Percentiles rank a stretch among this genome's conserved stretches.
phyloP scores from a whole-genome alignment of 2,113 vertebrate genomes.

The Chloroceryle aenea region DNA sequence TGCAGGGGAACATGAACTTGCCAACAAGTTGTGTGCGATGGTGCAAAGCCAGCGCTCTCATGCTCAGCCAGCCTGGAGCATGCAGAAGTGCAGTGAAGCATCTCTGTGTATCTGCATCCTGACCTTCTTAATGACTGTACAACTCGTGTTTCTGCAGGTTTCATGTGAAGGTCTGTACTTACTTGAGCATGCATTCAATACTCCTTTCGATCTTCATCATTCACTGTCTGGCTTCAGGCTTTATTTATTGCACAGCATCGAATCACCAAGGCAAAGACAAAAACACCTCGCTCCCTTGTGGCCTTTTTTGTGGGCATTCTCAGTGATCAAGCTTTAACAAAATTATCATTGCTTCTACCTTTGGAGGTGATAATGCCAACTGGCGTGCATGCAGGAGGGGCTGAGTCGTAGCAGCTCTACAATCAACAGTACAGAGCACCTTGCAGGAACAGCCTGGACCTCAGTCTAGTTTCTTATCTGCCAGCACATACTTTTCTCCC shows the following conservation, averaged over 20 bases:
- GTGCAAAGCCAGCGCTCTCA: not conserved
- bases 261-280: not conserved
- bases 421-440: not conserved
- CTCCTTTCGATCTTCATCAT: constrained; percentile 35
- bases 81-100: not conserved
- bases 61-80: not conserved
- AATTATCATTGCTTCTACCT: constrained; percentile 4
- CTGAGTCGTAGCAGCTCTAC: not conserved
- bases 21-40: not conserved
- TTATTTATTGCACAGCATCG: constrained; percentile 37
- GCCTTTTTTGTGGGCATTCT: not conserved
- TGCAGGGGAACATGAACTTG: not conserved
- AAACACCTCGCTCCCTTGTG: not conserved
- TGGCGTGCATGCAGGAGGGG: not conserved
- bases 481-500: not conserved
- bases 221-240: constrained; percentile 51
- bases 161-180: not conserved
- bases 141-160: not conserved
- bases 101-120: not conserved
- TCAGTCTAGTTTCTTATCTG: not conserved
- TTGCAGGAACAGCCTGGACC: not conserved
- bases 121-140: not conserved
- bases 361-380: not conserved
- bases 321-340: not conserved
- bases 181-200: constrained; percentile 37